Conservation (phyloP, 2,888 invertebrate genomes). For the Uloborus plumipes region DNA sequence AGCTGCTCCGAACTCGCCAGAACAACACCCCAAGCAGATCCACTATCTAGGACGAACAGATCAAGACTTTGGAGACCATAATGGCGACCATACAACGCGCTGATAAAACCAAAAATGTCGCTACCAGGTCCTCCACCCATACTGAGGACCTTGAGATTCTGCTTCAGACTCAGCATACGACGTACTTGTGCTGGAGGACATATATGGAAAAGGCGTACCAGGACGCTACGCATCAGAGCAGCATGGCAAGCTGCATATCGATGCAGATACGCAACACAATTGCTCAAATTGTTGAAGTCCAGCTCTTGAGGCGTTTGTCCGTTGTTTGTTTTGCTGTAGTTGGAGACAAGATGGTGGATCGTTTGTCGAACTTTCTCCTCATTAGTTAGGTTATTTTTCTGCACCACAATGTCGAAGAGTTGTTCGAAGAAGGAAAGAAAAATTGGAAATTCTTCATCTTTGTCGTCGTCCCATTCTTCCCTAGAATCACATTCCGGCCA, state of each 20-base stretch:
- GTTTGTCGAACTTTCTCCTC: slow-evolving; percentile 4
- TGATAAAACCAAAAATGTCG: slow-evolving; percentile 32
- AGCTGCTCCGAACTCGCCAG: background rate
- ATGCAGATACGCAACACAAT: slow-evolving; percentile 37
- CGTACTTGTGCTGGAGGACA: slow-evolving; percentile 17
- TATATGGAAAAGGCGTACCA: slow-evolving; percentile 25
- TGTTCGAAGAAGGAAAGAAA: slow-evolving; percentile 38
- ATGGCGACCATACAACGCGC: slow-evolving; percentile 34
- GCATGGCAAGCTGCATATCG: slow-evolving; percentile 51
- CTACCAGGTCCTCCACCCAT: slow-evolving; percentile 44
- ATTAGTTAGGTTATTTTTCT: background rate
- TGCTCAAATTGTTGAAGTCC: slow-evolving; percentile 23
- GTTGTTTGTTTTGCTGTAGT: slow-evolving; percentile 12
- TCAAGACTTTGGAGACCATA: slow-evolving; percentile 25
- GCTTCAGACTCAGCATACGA: slow-evolving; percentile 22
- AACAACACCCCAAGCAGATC: slow-evolving; percentile 14
- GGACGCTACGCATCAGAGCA: slow-evolving; percentile 28
- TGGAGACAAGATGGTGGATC: slow-evolving; percentile 16
- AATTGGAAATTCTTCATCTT: slow-evolving; percentile 44
- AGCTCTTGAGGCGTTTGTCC: slow-evolving; percentile 36
- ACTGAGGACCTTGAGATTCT: slow-evolving; percentile 17
- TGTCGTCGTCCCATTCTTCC: slow-evolving; percentile 19
- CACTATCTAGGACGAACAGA: slow-evolving; percentile 30
- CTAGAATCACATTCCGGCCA: slow-evolving; percentile 42
- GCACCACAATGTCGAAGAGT: slow-evolving; percentile 14